These are phyloP conservation scores for Hucho hucho DNA, from an alignment of 2,113 vertebrate genomes.

Conservation along the genomic window DNA sequence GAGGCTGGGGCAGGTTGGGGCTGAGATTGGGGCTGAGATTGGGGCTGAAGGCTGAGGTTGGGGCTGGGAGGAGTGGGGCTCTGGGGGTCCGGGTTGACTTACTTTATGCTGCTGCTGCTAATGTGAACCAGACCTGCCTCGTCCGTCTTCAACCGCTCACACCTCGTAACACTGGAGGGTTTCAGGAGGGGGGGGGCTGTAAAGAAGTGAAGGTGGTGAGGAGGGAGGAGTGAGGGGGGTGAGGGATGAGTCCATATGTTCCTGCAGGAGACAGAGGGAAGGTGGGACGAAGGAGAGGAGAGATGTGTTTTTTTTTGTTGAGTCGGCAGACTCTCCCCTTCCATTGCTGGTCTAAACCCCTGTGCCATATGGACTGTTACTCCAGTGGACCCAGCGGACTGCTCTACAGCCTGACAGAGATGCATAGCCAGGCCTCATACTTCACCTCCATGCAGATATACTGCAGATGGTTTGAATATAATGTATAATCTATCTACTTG, in stretches of 20 bases:
- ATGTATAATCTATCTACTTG: background rate
- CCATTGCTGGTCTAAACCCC: background rate
- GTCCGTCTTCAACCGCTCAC: slow-evolving; percentile 69
- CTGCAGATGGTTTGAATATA: too few relatives aligned
- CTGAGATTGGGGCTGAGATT: slow-evolving; percentile 2
- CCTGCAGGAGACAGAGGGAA: slow-evolving; percentile 10
- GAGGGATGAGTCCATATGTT: slow-evolving; percentile 47
- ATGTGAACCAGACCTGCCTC: slow-evolving; percentile 63
- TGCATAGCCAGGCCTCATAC: slow-evolving; percentile 31
- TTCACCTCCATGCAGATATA: background rate
- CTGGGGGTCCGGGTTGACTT: background rate
- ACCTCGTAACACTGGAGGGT: slow-evolving; percentile 62
- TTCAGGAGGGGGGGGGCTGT: slow-evolving; percentile 16
- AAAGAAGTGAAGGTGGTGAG: slow-evolving; percentile 2
- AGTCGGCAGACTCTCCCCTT: slow-evolving; percentile 44
- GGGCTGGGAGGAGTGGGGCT: slow-evolving; percentile 8
- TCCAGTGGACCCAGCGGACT: slow-evolving; percentile 50
- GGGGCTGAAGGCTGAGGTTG: background rate
- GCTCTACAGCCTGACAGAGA: slow-evolving; percentile 51
- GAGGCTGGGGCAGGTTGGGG: background rate
- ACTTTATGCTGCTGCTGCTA: slow-evolving; percentile 31
- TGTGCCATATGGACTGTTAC: slow-evolving; percentile 57
- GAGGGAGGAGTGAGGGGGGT: slow-evolving; percentile 23
- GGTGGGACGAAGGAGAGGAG: background rate
- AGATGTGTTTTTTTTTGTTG: slow-evolving; percentile 21